phyloP scores from a whole-genome alignment of 2,113 vertebrate genomes.

The Myanophis thanlyinensis region DNA sequence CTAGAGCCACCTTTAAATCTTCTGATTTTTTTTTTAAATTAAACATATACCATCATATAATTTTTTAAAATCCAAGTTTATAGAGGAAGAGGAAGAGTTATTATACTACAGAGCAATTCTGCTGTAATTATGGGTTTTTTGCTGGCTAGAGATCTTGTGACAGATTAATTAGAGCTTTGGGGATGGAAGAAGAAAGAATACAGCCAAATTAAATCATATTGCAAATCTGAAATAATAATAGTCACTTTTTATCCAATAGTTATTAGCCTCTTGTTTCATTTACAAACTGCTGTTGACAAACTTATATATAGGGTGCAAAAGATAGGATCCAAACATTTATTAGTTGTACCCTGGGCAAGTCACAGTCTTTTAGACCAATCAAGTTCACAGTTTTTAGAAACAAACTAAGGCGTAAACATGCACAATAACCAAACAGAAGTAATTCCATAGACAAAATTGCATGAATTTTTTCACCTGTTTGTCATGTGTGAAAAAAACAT shows the following conservation, averaged over 20 bases:
- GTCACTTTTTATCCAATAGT: not conserved
- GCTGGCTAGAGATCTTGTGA: not conserved
- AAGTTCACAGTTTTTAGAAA: not conserved
- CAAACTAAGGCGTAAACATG: not conserved
- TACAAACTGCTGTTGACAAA: not conserved
- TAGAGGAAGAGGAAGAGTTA: accelerated
- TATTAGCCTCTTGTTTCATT: not conserved
- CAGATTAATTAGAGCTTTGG: not conserved
- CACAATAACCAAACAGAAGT: not conserved
- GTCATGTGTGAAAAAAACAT: not conserved
- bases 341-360: not conserved
- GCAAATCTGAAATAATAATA: conserved; percentile 3
- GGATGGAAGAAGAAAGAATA: not conserved
- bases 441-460: not conserved
- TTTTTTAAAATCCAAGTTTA: not conserved
- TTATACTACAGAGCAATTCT: conserved; percentile 16
- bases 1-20: not conserved
- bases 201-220: not conserved
- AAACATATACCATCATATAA: not conserved
- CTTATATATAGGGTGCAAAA: not conserved
- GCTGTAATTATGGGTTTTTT: not conserved
- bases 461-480: not conserved
- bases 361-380: not conserved
- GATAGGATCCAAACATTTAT: not conserved
- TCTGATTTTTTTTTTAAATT: not conserved